Conservation (phyloP, 92 coral and sea anemone species). For the Actinostola sp. region DNA sequence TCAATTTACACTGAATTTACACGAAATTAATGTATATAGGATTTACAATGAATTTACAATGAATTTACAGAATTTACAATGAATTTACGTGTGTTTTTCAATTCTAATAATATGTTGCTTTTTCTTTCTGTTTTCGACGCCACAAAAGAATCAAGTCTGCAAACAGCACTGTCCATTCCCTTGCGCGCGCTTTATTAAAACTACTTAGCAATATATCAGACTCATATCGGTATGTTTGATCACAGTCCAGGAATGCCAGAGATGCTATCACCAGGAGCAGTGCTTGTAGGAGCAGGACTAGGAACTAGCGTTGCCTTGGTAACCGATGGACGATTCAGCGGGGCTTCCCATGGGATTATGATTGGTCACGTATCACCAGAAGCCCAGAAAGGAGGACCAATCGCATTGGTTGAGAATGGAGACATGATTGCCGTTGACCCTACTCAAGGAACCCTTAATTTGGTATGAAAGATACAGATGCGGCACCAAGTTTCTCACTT, state of each 20-base stretch:
- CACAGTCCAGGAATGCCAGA: slow-evolving; percentile 90
- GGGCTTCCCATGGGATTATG: slow-evolving; percentile 90
- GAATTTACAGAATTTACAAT: too few species aligned
- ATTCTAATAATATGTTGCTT: too few species aligned
- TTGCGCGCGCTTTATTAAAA: too few species aligned
- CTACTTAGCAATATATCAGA: too few species aligned
- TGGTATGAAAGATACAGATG: slow-evolving; percentile 41
- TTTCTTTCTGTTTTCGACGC: too few species aligned
- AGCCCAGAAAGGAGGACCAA: slow-evolving; percentile 84
- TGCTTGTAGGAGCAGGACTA: slow-evolving; percentile 87
- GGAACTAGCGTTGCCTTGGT: slow-evolving; percentile 79
- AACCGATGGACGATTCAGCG: slow-evolving; percentile 90
- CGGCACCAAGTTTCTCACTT: background rate
- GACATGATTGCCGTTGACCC: slow-evolving; percentile 77
- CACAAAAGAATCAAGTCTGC: too few species aligned
- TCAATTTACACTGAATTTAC: too few species aligned
- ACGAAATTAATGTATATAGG: too few species aligned
- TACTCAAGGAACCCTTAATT: slow-evolving; percentile 35
- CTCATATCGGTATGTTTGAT: too few species aligned
- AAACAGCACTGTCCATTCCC: too few species aligned
- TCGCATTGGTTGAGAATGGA: slow-evolving; percentile 72
- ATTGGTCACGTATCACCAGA: slow-evolving; percentile 94
- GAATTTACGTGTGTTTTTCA: too few species aligned
- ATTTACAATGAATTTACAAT: too few species aligned
- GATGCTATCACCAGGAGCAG: slow-evolving; percentile 82